Percentiles rank a stretch among this genome's conserved stretches.
Evolutionary conservation across 2,888 invertebrate species (phyloP).

Genomic region (Dynastes tityus): DNA sequence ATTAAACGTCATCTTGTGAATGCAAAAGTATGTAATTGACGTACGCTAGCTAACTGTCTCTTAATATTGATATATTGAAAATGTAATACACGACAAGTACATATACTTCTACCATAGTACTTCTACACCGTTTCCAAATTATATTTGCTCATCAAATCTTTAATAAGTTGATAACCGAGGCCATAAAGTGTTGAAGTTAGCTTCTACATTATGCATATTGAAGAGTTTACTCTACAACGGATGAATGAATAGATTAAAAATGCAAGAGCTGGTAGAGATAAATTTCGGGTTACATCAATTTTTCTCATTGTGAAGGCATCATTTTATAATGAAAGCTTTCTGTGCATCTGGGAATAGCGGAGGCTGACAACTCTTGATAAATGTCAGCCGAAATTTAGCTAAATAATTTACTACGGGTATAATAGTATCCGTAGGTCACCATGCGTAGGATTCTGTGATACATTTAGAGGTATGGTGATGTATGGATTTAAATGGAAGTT

Average conservation of each 20-base stretch:
- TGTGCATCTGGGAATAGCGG: slow-evolving; percentile 5
- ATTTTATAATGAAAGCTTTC: slow-evolving; percentile 18
- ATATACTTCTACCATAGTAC: background rate
- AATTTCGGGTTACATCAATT: slow-evolving; percentile 16
- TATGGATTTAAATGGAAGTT: no score
- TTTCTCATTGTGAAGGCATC: slow-evolving; percentile 2
- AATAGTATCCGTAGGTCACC: background rate
- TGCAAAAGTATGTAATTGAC: background rate
- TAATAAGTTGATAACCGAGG: background rate
- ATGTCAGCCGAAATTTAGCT: slow-evolving; percentile 19
- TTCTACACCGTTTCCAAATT: background rate
- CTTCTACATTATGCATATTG: background rate
- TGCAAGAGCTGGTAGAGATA: background rate
- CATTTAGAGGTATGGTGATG: background rate
- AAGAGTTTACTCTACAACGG: background rate
- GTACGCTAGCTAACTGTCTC: background rate
- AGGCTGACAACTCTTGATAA: slow-evolving; percentile 18
- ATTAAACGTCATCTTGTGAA: slow-evolving; percentile 6
- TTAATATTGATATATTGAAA: background rate
- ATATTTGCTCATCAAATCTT: background rate
- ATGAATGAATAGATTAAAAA: slow-evolving; percentile 14
- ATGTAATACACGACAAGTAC: background rate
- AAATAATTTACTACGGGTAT: slow-evolving; percentile 10
- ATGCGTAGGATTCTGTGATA: background rate
- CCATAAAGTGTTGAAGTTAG: background rate